These are phyloP conservation scores for Dyspetes luteomarginatus DNA, from an alignment of 2,888 invertebrate species.

Conservation along the genomic window DNA sequence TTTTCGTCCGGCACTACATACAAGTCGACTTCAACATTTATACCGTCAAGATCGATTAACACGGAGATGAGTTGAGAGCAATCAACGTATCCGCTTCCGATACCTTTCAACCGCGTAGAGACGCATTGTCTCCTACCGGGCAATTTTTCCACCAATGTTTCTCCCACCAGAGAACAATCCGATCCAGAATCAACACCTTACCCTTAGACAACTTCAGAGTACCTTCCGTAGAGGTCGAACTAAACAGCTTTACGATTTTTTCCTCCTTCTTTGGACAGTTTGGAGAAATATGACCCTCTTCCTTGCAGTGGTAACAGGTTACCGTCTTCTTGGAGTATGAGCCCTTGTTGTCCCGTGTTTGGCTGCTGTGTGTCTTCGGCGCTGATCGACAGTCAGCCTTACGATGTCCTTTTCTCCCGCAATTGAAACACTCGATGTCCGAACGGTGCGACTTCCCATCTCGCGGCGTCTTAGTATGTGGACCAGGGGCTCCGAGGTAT, in stretches of 20 bases:
- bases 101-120: neutral
- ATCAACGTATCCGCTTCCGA: too few species aligned
- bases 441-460: neutral
- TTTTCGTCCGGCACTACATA: too few species aligned
- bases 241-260: neutral
- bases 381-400: neutral
- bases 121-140: neutral
- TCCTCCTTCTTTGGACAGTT: neutral
- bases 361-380: neutral
- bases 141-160: neutral
- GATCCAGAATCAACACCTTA: neutral
- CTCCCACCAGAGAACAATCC: neutral
- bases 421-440: neutral
- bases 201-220: too few species aligned
- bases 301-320: neutral
- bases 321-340: neutral
- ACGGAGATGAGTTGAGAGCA: too few species aligned
- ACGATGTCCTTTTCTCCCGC: constrained; percentile 5
- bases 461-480: neutral
- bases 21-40: too few species aligned
- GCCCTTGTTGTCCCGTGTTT: neutral
- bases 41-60: too few species aligned
- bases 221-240: too few species aligned
- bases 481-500: neutral
- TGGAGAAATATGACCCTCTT: neutral